phyloP scores from a whole-genome alignment of 1,140 invertebrate genomes.

The Steinernema khuongi region DNA sequence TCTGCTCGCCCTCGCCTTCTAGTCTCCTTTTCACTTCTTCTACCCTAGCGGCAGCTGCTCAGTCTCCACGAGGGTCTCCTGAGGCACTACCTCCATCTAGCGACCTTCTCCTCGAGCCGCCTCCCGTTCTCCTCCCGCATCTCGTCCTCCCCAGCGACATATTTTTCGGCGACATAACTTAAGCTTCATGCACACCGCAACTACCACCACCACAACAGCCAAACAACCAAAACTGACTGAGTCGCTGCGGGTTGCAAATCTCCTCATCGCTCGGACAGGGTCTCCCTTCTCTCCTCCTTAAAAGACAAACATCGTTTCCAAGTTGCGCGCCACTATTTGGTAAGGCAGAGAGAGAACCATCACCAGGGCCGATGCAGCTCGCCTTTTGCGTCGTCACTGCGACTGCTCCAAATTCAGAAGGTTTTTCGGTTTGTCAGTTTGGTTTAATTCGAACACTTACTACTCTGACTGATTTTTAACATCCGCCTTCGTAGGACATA shows the following conservation, averaged over 20 bases:
- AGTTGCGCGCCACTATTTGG: neutral
- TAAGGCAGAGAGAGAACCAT: neutral
- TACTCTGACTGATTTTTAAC: neutral
- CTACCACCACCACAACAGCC: neutral
- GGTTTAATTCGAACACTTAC: neutral
- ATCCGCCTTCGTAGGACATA: neutral
- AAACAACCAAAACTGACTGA: neutral
- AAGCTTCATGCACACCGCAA: neutral
- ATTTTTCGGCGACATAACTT: neutral
- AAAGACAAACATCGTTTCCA: neutral
- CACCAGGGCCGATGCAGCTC: neutral
- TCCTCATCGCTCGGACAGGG: too few species aligned
- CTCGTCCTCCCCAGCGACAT: neutral
- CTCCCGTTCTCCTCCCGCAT: neutral
- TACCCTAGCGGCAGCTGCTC: neutral
- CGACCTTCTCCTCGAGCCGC: constrained; percentile 6
- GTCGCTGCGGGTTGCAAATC: neutral
- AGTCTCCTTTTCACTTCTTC: neutral
- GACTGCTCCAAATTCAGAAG: neutral
- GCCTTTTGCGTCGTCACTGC: neutral
- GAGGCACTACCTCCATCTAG: neutral
- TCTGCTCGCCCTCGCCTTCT: constrained; percentile 9
- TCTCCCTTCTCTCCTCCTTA: neutral
- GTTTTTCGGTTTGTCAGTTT: neutral
- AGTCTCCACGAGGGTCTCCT: neutral